Percentiles rank a stretch among this genome's conserved stretches.
Evolutionary conservation across 2,888 invertebrate genomes (phyloP).

Genomic region (Zele albiditarsus): DNA sequence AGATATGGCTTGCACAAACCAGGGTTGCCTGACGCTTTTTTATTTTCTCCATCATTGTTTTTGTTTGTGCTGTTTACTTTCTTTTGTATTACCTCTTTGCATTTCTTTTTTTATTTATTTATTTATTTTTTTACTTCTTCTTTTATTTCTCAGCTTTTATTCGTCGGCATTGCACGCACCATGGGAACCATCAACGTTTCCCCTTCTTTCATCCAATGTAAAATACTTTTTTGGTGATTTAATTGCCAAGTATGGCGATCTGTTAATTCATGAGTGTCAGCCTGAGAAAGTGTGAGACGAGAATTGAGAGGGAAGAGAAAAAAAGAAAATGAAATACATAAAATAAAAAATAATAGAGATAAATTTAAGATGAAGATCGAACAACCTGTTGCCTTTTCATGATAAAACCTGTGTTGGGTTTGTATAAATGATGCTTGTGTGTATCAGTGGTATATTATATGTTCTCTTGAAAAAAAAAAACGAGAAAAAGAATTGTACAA

Average conservation of each 20-base stretch:
- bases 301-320: constrained; percentile 15
- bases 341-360: not conserved
- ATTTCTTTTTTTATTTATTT: constrained; percentile 35
- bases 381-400: not conserved
- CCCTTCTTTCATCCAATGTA: constrained; percentile 4
- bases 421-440: not conserved
- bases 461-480: too few relatives aligned
- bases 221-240: constrained; percentile 58
- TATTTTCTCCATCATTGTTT: not conserved
- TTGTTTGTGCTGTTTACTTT: not conserved
- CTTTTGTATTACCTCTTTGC: not conserved
- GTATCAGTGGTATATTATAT: too few relatives aligned
- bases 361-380: not conserved
- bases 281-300: constrained; percentile 55
- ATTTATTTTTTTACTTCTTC: constrained; percentile 31
- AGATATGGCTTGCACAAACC: not conserved
- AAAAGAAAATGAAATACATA: constrained; percentile 12
- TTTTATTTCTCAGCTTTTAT: constrained; percentile 42
- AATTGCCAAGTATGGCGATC: constrained; percentile 67
- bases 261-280: constrained; percentile 70
- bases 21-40: constrained; percentile 8
- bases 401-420: not conserved
- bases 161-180: constrained; percentile 39
- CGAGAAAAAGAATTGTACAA: too few relatives aligned
- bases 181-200: constrained; percentile 56